phyloP scores from a whole-genome alignment of 2,113 vertebrate genomes.

The Chloebia gouldiae region DNA sequence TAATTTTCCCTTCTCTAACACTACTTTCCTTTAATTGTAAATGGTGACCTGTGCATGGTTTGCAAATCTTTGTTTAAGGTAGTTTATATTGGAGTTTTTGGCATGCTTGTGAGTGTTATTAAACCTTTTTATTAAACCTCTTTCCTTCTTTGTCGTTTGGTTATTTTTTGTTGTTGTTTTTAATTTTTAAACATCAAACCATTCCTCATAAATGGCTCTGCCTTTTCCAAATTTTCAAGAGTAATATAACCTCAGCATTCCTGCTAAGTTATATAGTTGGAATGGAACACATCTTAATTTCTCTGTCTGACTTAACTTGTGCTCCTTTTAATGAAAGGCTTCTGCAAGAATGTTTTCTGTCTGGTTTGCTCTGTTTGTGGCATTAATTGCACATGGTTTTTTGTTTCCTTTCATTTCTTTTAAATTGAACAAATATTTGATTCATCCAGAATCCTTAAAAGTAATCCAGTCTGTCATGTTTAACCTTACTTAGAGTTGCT shows the following conservation, averaged over 20 bases:
- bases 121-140: not conserved
- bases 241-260: not conserved
- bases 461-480: not conserved
- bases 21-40: not conserved
- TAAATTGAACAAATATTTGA: not conserved
- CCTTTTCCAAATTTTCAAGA: not conserved
- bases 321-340: not conserved
- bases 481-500: not conserved
- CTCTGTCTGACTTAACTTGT: not conserved
- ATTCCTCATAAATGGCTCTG: not conserved
- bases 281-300: not conserved
- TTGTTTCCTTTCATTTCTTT: not conserved
- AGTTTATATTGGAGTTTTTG: not conserved
- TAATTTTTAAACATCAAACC: not conserved
- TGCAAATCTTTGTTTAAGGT: not conserved
- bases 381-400: not conserved
- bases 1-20: not conserved
- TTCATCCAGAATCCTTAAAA: not conserved
- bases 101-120: constrained; percentile 7
- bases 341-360: not conserved
- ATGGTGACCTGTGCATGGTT: not conserved
- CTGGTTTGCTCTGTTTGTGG: constrained; percentile 27
- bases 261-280: not conserved
- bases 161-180: not conserved
- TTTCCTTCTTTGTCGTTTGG: not conserved